phyloP scores from a whole-genome alignment of 1,140 invertebrate species.

The Drosophila melanica region DNA sequence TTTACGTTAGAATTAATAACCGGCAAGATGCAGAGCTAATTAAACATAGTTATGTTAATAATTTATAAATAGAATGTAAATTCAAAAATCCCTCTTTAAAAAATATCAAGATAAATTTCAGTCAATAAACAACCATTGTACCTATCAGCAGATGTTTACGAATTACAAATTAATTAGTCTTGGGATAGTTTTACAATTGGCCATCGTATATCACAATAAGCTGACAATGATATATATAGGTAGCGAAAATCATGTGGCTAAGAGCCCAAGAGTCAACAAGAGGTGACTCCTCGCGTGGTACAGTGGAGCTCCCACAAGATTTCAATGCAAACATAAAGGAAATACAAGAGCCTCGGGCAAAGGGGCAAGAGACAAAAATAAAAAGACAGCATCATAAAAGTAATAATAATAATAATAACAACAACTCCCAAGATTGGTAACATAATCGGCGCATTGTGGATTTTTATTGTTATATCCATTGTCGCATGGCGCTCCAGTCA shows the following conservation, averaged over 20 bases:
- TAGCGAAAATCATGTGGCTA: conserved; percentile 38
- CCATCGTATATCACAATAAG: conserved; percentile 19
- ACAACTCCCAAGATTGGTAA: conserved; percentile 72
- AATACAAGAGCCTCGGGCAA: conserved; percentile 12
- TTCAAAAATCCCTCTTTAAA: too few relatives aligned
- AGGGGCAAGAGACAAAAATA: conserved; percentile 61
- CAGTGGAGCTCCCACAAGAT: conserved; percentile 23
- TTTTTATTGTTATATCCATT: conserved; percentile 66
- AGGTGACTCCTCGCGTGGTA: background rate
- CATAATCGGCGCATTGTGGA: conserved; percentile 79
- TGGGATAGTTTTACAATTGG: conserved; percentile 15
- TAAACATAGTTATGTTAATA: too few relatives aligned
- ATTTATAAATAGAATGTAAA: too few relatives aligned
- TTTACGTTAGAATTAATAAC: too few relatives aligned
- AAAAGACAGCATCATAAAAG: conserved; percentile 29
- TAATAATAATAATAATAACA: conserved; percentile 49
- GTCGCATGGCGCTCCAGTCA: conserved; percentile 58
- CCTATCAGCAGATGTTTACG: background rate
- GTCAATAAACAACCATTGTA: background rate
- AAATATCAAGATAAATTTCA: too few relatives aligned
- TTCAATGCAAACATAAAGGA: conserved; percentile 30
- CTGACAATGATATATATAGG: conserved; percentile 17
- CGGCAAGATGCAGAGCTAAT: too few relatives aligned
- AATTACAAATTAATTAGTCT: conserved; percentile 3
- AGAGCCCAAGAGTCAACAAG: conserved; percentile 7